These are phyloP conservation scores for Luehdorfia chinensis DNA, from an alignment of 1,140 invertebrate genomes.

Conservation along the genomic window DNA sequence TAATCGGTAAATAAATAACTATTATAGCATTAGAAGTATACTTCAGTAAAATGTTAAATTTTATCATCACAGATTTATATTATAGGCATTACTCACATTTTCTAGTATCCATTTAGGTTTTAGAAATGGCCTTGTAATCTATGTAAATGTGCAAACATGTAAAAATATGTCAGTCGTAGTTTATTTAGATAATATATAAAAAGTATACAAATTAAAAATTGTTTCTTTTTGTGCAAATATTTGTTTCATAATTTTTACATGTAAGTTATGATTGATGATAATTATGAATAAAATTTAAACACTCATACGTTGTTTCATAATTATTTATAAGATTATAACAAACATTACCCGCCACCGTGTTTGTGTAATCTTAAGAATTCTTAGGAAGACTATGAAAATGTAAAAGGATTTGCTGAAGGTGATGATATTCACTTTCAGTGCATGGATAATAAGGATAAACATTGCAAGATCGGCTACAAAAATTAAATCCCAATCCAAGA, in stretches of 20 bases:
- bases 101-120: slow-evolving; percentile 12
- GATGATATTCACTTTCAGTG: no score
- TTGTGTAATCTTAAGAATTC: no score
- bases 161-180: slow-evolving; percentile 44
- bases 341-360: no score
- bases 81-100: slow-evolving; percentile 7
- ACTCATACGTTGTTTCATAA: no score
- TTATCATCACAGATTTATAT: slow-evolving; percentile 17
- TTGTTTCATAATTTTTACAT: slow-evolving; percentile 45
- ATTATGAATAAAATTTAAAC: slow-evolving; percentile 33
- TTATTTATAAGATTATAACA: no score
- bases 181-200: slow-evolving; percentile 41
- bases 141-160: slow-evolving; percentile 65
- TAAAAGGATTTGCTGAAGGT: no score
- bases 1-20: no score
- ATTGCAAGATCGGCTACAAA: no score
- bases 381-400: no score
- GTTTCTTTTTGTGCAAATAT: slow-evolving; percentile 46
- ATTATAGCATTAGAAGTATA: slow-evolving; percentile 9
- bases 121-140: slow-evolving; percentile 55
- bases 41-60: slow-evolving; percentile 14
- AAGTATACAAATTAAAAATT: slow-evolving; percentile 48
- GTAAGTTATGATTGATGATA: slow-evolving; percentile 51
- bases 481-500: no score
- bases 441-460: no score